Base-by-base conservation (phyloP, 2,113 vertebrate genomes). In the Gambusia affinis region DNA sequence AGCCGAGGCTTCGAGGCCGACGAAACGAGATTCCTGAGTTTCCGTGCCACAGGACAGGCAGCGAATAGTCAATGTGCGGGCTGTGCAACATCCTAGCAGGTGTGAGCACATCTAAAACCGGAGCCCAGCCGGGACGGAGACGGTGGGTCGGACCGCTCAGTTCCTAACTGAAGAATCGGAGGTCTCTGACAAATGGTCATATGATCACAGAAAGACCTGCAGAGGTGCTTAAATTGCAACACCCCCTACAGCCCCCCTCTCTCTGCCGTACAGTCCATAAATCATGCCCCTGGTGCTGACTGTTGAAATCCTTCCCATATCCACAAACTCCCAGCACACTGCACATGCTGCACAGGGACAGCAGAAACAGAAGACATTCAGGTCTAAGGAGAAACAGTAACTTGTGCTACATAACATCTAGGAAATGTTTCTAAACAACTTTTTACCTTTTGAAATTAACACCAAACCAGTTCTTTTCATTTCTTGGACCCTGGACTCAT, bases 261-360 rank as follows among this genome's bases (percentile, higher is more conserved):
- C 33, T 35, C 33, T 35, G 27, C 27, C 81, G 11, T 8, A n/a
- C 8, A 10, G 81, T 72, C 76, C 78, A 89, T 61, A 81, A 83
- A 88, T 89, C 91, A 89, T 64, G 72, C 76, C 77, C 75, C 81
- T 71, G 61, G 30, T 37, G 83, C 86, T 90, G 85, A 87, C 86
- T 87, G 88, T 68, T 87, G 87, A 42, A 92, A 92, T 88, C 87
- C 85, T 74, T 93, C 90, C 84, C 83, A 83, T 77, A 84, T 70
- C 63, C 60, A 27, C 73, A 42, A 67, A 11, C 11, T n/a, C 61
- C 22, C 28, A 27, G 29, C 27, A 33, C 60, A 42, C 22, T 54
- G 47, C 47, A 51, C 19, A 51, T 51, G 24, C 68, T 14, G 67
- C 68, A 24, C 19, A 60, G n/a, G 22, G 51, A 57, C 8, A n/a